Conservation (phyloP, 1,140 invertebrate species). For the Probaryconus sp. region DNA sequence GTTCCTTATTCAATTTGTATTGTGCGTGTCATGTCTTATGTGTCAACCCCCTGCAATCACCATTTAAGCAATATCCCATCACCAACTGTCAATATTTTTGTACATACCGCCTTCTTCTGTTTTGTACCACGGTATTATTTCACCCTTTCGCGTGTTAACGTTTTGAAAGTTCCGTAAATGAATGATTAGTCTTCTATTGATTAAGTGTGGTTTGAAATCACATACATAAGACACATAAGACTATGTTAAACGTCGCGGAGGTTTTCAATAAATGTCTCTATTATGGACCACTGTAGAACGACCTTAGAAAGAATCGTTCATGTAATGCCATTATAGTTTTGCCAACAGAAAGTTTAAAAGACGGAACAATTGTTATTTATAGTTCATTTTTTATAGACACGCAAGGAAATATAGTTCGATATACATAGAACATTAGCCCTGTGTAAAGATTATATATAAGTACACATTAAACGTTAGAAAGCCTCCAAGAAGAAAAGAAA, state of each 20-base stretch:
- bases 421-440: constrained; percentile 28
- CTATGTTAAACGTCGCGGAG: background rate
- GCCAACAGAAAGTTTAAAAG: constrained; percentile 40
- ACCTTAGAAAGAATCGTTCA: constrained; percentile 41
- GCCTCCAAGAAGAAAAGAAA: constrained; percentile 38
- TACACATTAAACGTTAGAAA: constrained; percentile 24
- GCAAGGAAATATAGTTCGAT: constrained; percentile 32
- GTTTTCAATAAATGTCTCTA: constrained; percentile 45
- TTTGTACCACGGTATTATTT: too few species aligned
- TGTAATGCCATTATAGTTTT: constrained; percentile 27
- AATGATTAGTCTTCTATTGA: too few species aligned
- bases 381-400: constrained; percentile 44
- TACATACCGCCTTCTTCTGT: too few species aligned
- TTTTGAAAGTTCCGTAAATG: too few species aligned
- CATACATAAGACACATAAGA: constrained; percentile 4
- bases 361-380: constrained; percentile 51
- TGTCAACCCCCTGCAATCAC: too few species aligned
- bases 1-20: too few species aligned
- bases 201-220: constrained; percentile 19
- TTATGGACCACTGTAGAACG: constrained; percentile 52
- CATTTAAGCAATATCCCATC: too few species aligned
- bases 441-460: constrained; percentile 40
- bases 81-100: too few species aligned
- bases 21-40: too few species aligned
- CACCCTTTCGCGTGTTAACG: too few species aligned